Evolutionary conservation across 1,140 invertebrate species (phyloP).

Genomic region (Trinorchestia longiramus): DNA sequence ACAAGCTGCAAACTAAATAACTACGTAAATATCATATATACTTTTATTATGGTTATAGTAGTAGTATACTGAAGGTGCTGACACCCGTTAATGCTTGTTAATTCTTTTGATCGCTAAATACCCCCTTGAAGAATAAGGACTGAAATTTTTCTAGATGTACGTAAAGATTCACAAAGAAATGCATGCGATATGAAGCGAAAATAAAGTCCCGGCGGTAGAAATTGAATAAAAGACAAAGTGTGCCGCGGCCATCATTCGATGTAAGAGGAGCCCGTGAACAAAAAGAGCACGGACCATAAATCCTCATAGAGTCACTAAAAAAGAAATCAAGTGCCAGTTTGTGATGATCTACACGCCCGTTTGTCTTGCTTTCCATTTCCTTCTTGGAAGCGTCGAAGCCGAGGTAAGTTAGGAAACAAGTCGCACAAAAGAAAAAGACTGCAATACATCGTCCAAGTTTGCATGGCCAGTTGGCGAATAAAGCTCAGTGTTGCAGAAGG

Average conservation of each 20-base stretch:
- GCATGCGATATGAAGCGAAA: too few relatives aligned
- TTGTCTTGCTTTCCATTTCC: constrained; percentile 45
- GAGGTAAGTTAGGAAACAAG: neutral
- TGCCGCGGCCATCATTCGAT: neutral
- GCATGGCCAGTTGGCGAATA: neutral
- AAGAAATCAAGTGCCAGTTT: constrained; percentile 50
- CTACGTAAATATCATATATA: too few relatives aligned
- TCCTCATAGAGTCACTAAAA: constrained; percentile 37
- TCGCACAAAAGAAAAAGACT: constrained; percentile 12
- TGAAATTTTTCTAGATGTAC: too few relatives aligned
- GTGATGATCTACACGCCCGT: constrained; percentile 46
- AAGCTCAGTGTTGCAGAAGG: neutral
- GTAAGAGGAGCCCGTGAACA: neutral
- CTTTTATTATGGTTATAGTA: too few relatives aligned
- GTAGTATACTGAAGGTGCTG: too few relatives aligned
- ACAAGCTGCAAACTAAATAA: too few relatives aligned
- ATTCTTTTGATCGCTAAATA: too few relatives aligned
- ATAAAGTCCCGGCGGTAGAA: neutral
- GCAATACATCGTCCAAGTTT: constrained; percentile 13
- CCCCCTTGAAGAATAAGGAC: too few relatives aligned
- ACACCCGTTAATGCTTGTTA: too few relatives aligned
- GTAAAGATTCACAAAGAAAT: too few relatives aligned
- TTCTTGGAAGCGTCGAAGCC: constrained; percentile 13
- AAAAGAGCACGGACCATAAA: constrained; percentile 6
- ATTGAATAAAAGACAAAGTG: constrained; percentile 30